A percentile compares a stretch with the other conserved stretches of the same genome.
Conservation (phyloP, 2,888 invertebrate genomes). For the Pseudoips prasinana region DNA sequence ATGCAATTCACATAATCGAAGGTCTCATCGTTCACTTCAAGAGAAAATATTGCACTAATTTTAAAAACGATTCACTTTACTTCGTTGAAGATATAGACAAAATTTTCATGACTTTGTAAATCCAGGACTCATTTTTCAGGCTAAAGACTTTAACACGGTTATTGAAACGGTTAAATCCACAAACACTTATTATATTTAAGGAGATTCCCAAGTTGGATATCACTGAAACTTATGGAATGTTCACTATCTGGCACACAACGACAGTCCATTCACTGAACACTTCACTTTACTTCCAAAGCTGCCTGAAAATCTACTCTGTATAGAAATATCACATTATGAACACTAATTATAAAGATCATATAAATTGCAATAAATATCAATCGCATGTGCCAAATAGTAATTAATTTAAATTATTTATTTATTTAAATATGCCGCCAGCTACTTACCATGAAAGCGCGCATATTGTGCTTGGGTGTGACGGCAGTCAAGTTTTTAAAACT, state of each 20-base stretch:
- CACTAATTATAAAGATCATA: constrained; percentile 26
- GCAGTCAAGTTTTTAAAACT: constrained; percentile 40
- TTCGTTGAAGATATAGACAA: too few species aligned
- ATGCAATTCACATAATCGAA: constrained; percentile 17
- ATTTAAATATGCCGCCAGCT: constrained; percentile 41
- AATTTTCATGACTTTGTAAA: too few species aligned
- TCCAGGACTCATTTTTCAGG: too few species aligned
- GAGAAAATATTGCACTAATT: constrained; percentile 6
- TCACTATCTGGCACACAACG: constrained; percentile 53
- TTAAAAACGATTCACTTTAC: too few species aligned
- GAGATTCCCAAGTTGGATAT: constrained; percentile 24
- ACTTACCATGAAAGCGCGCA: constrained; percentile 79
- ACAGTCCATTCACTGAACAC: constrained; percentile 52
- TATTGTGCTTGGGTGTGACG: constrained; percentile 59
- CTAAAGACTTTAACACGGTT: too few species aligned
- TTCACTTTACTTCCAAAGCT: constrained; percentile 49
- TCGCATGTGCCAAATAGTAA: constrained; percentile 62
- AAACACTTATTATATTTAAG: too few species aligned
- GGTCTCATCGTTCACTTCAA: constrained; percentile 2
- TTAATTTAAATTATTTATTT: constrained; percentile 22
- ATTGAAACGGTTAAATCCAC: too few species aligned
- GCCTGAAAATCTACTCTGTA: constrained; percentile 35
- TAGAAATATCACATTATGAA: constrained; percentile 26
- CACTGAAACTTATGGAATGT: constrained; percentile 16
- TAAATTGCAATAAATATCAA: too few species aligned